Base-by-base conservation (phyloP, 64 coral and sea anemone genomes). In the Dendronephthya gigantea region DNA sequence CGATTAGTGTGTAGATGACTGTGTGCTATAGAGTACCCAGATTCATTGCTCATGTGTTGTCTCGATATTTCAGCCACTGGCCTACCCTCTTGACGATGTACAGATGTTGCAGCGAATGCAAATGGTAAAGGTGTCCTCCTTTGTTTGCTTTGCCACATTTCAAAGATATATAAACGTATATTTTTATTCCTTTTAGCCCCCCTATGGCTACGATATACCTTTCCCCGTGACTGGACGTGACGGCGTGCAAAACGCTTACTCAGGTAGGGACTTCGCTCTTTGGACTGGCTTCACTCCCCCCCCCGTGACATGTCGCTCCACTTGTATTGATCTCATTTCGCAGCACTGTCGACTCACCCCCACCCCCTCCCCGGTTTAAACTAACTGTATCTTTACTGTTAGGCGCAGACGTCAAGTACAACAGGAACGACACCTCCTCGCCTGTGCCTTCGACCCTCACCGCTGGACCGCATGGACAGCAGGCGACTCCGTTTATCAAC, bases 401-500 rank as follows among this genome's bases (percentile, higher is more conserved):
- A 79, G 72, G 32, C 15, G 9, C 72, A 8, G 72, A 79, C 22
- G 72, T 79, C 19, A 79, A 79, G 72, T 79, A 79, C 17, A 79
- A 79, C 28, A 9, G 72, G 30, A 79, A 79, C 36, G 72, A 79
- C 22, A 79, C 72, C 4, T 79, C 72, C 15, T 79, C 72, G 1
- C 72, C 72, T 36, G 72, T 79, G 19, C 72, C 72, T 79, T 34
- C 72, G 36, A 36, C 72, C 15, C 36, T 79, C 14, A 79, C 25
- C 32, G 72, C 72, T 79, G 72, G 25, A 15, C 72, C 72, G 34
- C 72, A 79, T 39, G 36, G 32, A 33, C 72, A 79, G 72, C 72
- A 79, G 72, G 72, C n/a, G n/a, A n/a, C 72, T 34, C 72, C 72
- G 72, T 79, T 79, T 79, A 79, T 79, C 4, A 79, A 79, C 72